Conservation (phyloP, 30 jellyfish, hydroid and myxozoan genomes). For the Aurelia aurita complex sp. Pacific region DNA sequence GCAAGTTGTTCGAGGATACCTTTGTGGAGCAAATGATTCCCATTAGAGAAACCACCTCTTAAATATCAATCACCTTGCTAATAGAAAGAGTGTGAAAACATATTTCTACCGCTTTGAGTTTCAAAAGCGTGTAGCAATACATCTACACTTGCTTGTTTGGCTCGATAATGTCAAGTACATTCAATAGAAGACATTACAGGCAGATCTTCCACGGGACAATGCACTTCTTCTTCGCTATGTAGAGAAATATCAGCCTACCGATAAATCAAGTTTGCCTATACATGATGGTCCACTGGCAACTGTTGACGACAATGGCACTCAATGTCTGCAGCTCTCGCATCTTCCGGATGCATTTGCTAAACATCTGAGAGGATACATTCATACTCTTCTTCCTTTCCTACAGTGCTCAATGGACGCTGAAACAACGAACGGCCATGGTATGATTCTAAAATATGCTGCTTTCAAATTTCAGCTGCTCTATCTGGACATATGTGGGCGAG, state of each 20-base stretch:
- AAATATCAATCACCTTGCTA: neutral
- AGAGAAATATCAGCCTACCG: neutral
- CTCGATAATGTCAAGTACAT: conserved; percentile 6
- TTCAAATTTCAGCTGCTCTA: neutral
- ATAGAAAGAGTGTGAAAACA: neutral
- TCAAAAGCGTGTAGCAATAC: conserved; percentile 31
- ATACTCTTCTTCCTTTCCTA: conserved; percentile 42
- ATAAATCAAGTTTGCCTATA: neutral
- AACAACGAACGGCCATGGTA: conserved; percentile 31
- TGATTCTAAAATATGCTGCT: conserved; percentile 49
- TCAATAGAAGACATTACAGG: neutral
- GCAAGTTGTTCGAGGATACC: conserved; percentile 40
- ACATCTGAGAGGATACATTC: conserved; percentile 33
- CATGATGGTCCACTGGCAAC: neutral
- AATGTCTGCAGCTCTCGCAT: neutral
- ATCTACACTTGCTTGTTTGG: conserved; percentile 45
- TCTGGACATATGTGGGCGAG: conserved; percentile 9
- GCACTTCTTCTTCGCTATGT: neutral
- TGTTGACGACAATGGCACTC: neutral
- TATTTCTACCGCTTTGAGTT: conserved; percentile 44
- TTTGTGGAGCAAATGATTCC: conserved; percentile 26
- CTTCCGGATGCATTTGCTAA: conserved; percentile 22
- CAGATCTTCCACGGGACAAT: neutral
- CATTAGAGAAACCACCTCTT: conserved; percentile 29
- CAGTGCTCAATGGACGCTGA: conserved; percentile 54